phyloP scores from a whole-genome alignment of 2,113 vertebrate genomes.

The Phaethornis superciliosus region DNA sequence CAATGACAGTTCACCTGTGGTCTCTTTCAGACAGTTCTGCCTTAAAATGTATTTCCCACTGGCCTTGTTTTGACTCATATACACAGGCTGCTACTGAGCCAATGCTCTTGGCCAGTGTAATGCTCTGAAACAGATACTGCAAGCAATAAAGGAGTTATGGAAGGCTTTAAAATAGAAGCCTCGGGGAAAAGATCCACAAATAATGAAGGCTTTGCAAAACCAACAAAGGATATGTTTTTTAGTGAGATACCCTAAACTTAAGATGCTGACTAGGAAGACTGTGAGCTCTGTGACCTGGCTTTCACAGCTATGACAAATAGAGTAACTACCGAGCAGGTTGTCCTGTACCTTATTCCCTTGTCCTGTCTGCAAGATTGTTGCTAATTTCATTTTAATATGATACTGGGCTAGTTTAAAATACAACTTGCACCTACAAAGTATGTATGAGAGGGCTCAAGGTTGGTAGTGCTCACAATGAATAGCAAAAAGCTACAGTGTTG shows the following conservation, averaged over 20 bases:
- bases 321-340: not conserved
- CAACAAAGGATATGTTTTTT: not conserved
- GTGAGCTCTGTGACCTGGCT: not conserved
- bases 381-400: not conserved
- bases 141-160: not conserved
- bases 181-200: not conserved
- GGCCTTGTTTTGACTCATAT: not conserved
- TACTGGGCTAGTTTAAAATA: not conserved
- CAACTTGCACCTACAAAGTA: not conserved
- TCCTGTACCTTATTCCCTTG: not conserved
- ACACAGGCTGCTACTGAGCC: not conserved
- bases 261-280: not conserved
- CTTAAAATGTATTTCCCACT: not conserved
- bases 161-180: not conserved
- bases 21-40: not conserved
- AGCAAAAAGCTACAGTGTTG: not conserved
- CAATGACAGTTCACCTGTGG: not conserved
- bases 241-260: not conserved
- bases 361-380: not conserved
- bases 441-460: not conserved
- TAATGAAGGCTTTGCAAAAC: not conserved
- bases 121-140: not conserved
- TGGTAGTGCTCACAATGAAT: rapidly evolving
- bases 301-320: not conserved
- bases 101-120: not conserved